A percentile compares a stretch with the other conserved stretches of the same genome.
Evolutionary conservation across 2,888 invertebrate genomes (phyloP).

Genomic region (Apamea anceps): DNA sequence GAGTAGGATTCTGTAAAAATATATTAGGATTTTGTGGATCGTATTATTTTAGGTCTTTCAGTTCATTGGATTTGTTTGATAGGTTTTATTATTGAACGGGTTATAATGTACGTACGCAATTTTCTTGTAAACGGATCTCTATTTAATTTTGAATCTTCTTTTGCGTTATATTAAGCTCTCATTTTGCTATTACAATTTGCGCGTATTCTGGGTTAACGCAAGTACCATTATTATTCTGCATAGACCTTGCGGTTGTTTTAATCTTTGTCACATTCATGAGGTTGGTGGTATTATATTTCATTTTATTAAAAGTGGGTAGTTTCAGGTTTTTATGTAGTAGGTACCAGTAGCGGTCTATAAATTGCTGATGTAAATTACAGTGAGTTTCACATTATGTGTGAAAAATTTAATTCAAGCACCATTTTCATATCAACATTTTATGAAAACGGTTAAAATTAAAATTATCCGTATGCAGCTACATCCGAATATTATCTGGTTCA

Average conservation of each 20-base stretch:
- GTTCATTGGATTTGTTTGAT: conserved; percentile 14
- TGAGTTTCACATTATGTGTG: background rate
- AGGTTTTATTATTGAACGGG: conserved; percentile 20
- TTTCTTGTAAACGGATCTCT: background rate
- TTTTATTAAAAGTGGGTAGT: background rate
- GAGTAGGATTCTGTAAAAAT: conserved; percentile 34
- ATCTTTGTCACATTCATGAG: conserved; percentile 3
- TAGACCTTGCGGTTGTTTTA: conserved; percentile 21
- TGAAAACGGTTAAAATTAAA: conserved; percentile 24
- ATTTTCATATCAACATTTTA: conserved; percentile 22
- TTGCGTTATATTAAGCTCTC: background rate
- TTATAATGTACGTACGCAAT: conserved; percentile 1
- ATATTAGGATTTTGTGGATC: conserved; percentile 26
- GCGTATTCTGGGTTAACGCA: background rate
- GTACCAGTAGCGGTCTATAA: background rate
- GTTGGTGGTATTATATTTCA: background rate
- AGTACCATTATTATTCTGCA: background rate
- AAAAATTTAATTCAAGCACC: conserved; percentile 12
- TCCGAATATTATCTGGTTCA: conserved; percentile 62
- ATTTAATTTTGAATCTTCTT: conserved; percentile 11
- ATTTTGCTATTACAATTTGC: background rate
- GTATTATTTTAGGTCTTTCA: conserved; percentile 26
- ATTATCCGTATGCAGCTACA: conserved; percentile 20
- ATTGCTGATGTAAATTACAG: background rate
- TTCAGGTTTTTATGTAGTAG: background rate